Percentiles rank a stretch among this genome's conserved stretches.
These are phyloP conservation scores for Pelosia muscerda DNA, from an alignment of 2,888 invertebrate species.

Conservation along the genomic window DNA sequence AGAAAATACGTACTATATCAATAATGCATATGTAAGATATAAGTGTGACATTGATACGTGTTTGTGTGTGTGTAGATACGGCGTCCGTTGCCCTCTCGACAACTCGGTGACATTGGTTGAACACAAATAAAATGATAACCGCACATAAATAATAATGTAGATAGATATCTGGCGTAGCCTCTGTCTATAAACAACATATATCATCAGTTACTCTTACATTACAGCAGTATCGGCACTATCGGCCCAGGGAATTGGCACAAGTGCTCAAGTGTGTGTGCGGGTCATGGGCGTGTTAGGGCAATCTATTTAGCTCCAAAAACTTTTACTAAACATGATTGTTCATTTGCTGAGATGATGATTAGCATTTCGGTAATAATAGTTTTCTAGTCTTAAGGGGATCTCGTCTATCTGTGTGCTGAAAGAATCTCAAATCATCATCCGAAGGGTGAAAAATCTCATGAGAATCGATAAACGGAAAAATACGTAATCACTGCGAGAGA, in stretches of 20 bases:
- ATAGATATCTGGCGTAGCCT: slow-evolving; percentile 58
- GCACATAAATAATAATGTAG: slow-evolving; percentile 73
- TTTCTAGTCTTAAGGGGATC: too few species aligned
- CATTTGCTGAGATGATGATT: not conserved
- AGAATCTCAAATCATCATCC: too few species aligned
- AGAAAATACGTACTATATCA: slow-evolving; percentile 56
- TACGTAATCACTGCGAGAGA: too few species aligned
- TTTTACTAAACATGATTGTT: not conserved
- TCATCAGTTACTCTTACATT: slow-evolving; percentile 48
- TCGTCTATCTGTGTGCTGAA: too few species aligned
- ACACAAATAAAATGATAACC: slow-evolving; percentile 83
- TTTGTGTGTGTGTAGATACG: slow-evolving; percentile 74
- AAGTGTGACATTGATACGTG: slow-evolving; percentile 56
- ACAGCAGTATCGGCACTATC: not conserved
- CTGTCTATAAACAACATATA: slow-evolving; percentile 57
- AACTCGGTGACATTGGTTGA: slow-evolving; percentile 85
- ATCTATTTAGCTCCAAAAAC: not conserved
- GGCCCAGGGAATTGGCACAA: not conserved
- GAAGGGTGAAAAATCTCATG: too few species aligned
- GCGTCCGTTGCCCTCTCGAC: slow-evolving; percentile 83
- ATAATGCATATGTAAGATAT: slow-evolving; percentile 58
- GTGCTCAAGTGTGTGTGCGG: slow-evolving; percentile 4
- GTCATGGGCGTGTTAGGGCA: not conserved
- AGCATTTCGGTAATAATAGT: not conserved
- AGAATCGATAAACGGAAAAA: too few species aligned